Percentiles rank a stretch among this genome's conserved stretches.
Conservation (phyloP, 1,140 invertebrate genomes). For the Aphaenogaster rudis region DNA sequence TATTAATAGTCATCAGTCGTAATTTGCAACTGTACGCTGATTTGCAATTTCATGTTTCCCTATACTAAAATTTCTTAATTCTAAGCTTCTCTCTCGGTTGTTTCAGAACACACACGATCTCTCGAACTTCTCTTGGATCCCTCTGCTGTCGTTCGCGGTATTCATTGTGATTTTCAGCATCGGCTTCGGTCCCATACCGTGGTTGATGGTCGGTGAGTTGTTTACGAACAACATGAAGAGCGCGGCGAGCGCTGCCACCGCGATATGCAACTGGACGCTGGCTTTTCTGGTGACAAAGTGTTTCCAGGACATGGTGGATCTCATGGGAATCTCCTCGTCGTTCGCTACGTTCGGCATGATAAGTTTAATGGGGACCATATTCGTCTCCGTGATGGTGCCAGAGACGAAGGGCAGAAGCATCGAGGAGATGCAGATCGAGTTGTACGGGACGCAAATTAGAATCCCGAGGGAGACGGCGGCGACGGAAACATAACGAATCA, state of each 20-base stretch:
- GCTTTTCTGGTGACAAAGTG: slow-evolving; percentile 88
- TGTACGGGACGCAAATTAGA: slow-evolving; percentile 37
- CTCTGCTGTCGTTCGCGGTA: slow-evolving; percentile 86
- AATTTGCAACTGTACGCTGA: not conserved
- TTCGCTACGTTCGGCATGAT: slow-evolving; percentile 88
- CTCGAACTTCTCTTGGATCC: slow-evolving; percentile 85
- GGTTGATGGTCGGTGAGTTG: slow-evolving; percentile 85
- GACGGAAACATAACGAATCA: not conserved
- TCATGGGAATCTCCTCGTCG: slow-evolving; percentile 86
- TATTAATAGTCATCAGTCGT: not conserved
- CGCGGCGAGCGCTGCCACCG: slow-evolving; percentile 85
- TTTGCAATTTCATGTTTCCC: not conserved
- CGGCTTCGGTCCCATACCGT: slow-evolving; percentile 86
- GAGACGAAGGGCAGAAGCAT: slow-evolving; percentile 89
- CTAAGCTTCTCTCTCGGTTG: not conserved
- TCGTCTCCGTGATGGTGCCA: slow-evolving; percentile 87
- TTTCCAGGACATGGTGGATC: slow-evolving; percentile 84
- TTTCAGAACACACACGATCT: slow-evolving; percentile 66
- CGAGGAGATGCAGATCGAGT: slow-evolving; percentile 86
- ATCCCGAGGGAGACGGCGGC: not conserved
- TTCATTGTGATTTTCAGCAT: slow-evolving; percentile 85
- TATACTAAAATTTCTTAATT: not conserved
- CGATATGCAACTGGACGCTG: slow-evolving; percentile 87
- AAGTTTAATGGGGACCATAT: slow-evolving; percentile 86
- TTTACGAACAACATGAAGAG: slow-evolving; percentile 87